Conservation (phyloP, 2,797 vertebrate genomes). For the Harpagifer antarcticus region DNA sequence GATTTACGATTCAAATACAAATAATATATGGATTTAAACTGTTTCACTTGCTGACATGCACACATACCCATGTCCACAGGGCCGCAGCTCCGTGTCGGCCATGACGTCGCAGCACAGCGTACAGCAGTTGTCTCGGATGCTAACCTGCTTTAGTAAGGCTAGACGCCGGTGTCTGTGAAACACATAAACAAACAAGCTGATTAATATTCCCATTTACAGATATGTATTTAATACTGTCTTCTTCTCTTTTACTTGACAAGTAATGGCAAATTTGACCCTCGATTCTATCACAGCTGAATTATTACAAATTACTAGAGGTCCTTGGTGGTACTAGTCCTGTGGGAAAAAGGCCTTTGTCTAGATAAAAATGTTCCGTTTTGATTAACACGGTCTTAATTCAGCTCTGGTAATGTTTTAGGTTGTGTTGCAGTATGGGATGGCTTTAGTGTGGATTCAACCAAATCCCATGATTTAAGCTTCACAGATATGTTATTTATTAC, state of each 20-base stretch:
- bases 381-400: not conserved
- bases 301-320: too few relatives aligned
- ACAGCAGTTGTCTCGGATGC: conserved; percentile 98
- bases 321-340: too few relatives aligned
- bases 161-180: conserved; percentile 83
- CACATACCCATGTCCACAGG: conserved; percentile 95
- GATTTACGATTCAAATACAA: too few relatives aligned
- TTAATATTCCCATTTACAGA: not conserved
- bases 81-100: conserved; percentile 97
- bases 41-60: not conserved
- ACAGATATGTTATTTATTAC: not conserved
- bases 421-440: not conserved
- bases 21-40: too few relatives aligned
- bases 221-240: not conserved
- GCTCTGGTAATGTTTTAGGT: not conserved
- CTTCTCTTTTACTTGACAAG: too few relatives aligned
- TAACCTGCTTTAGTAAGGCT: conserved; percentile 97
- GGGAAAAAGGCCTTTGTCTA: not conserved
- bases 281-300: too few relatives aligned
- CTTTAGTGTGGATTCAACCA: not conserved
- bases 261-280: too few relatives aligned
- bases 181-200: not conserved
- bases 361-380: not conserved
- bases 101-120: conserved; percentile 97
- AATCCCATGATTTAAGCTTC: not conserved